Evolutionary conservation across 2,888 invertebrate species (phyloP).

Genomic region (Andrena praecox): DNA sequence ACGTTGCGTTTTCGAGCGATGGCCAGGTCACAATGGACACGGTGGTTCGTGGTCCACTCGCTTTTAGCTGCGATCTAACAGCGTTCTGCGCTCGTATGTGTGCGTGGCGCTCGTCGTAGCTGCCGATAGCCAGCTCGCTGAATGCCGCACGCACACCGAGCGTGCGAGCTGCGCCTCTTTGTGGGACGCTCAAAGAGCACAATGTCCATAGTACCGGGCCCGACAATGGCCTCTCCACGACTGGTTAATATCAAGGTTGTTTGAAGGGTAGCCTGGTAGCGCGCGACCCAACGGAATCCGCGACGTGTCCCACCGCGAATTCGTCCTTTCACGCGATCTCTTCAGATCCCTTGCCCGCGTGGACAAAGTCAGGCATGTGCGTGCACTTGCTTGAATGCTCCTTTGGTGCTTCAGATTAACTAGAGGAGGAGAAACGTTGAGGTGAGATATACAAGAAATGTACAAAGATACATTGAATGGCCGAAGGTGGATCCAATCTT

Average conservation of each 20-base stretch:
- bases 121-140: conserved; percentile 67
- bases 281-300: conserved; percentile 52
- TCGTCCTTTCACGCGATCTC: conserved; percentile 2
- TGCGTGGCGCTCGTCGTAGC: conserved; percentile 36
- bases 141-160: conserved; percentile 73
- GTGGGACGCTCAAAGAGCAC: conserved; percentile 80
- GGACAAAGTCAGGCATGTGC: too few relatives aligned
- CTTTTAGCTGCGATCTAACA: conserved; percentile 78
- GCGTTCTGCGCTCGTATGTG: conserved; percentile 57
- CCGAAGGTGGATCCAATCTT: too few relatives aligned
- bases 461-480: too few relatives aligned
- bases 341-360: too few relatives aligned
- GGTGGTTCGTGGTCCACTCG: conserved; percentile 67
- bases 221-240: conserved; percentile 80
- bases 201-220: conserved; percentile 79
- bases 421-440: too few relatives aligned
- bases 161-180: conserved; percentile 73
- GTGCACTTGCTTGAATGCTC: too few relatives aligned
- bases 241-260: conserved; percentile 82
- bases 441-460: too few relatives aligned
- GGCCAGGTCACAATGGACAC: conserved; percentile 68
- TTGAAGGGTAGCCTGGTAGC: conserved; percentile 76
- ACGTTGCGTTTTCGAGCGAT: conserved; percentile 61
- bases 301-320: conserved; percentile 11
- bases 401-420: too few relatives aligned